Evolutionary conservation across 2,888 invertebrate species (phyloP), one percentile per base, ranked within the genome.

Genomic region (Sicus ferrugineus): DNA sequence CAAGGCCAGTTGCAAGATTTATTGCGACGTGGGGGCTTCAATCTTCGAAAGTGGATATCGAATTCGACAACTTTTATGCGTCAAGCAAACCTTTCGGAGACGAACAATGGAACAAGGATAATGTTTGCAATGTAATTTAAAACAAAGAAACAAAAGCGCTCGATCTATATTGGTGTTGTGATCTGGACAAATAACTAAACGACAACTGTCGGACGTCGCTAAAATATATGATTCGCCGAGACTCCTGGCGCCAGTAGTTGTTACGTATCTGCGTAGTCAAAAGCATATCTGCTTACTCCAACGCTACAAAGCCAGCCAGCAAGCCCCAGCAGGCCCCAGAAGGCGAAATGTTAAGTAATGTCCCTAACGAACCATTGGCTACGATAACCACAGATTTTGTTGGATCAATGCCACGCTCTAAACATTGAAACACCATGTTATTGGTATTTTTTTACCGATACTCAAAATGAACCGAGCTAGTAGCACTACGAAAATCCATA

Each of bases 1-100:
- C 46, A 46, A 46, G 46, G 50, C 50, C 50, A 52, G 50, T 19
- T 52, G 50, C 50, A 52, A 52, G 50, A 52, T 4, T 52, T 52
- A 4, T 19, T 52, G 50, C 50, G 19, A 52, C 4, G 50, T 2
- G 50, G 50, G 11, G 50, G 23, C 1, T 48, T 48, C n/a, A 46
- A 46, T 46, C 46, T 46, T 46, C 46, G 46, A 46, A 46, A 48
- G n/a, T 46, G 46, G 46, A 46, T 52, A 7, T 34, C 14, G 1
- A 31, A 28, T 23, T 56, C 23, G 16, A 26, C 46, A 46, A 46
- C 50, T 2, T 52, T 52, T 52, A 52, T 52, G 50, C 21, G 50
- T 23, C 50, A 52, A 23, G 50, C 23, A 52, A 48, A 48, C 48
- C 48, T 48, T 48, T 48, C 21, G 16, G 21, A 48, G 6, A 48